Evolutionary conservation across 2,113 vertebrate genomes (phyloP).

Genomic region (Donacobius atricapilla): DNA sequence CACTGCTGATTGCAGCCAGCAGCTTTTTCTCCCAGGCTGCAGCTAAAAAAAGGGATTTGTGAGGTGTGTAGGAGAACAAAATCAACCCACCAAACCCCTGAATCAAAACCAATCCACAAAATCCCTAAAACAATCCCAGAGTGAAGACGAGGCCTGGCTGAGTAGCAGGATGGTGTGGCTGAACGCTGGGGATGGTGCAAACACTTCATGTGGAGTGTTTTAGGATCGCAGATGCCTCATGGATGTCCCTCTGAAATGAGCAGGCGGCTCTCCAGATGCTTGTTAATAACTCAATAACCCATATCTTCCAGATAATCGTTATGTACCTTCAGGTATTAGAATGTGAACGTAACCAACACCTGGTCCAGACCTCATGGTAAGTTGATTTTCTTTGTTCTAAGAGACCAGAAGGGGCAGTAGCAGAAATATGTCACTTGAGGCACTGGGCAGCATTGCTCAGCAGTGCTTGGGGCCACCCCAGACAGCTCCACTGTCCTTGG

Average conservation of each 20-base stretch:
- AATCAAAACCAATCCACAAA: not conserved
- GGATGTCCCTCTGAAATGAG: conserved; percentile 51
- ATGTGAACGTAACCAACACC: conserved; percentile 85
- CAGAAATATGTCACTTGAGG: conserved; percentile 74
- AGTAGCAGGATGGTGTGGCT: not conserved
- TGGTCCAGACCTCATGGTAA: conserved; percentile 90
- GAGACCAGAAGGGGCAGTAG: conserved; percentile 75
- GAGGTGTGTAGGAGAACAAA: not conserved
- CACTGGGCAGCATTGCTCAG: conserved; percentile 63
- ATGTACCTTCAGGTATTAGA: conserved; percentile 92
- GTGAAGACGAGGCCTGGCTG: not conserved
- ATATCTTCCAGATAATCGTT: conserved; percentile 88
- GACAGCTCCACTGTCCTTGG: conserved; percentile 54
- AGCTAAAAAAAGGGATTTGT: not conserved
- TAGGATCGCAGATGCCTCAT: conserved; percentile 34
- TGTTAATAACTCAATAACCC: conserved; percentile 75
- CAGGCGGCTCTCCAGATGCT: conserved; percentile 35
- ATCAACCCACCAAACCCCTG: not conserved
- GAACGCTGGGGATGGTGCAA: not conserved
- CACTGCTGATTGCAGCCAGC: not conserved
- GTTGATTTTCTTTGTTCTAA: conserved; percentile 74
- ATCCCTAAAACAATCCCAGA: not conserved
- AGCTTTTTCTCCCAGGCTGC: not conserved
- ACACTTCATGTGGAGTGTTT: not conserved
- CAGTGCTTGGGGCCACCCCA: conserved; percentile 41